Conservation (phyloP, 2,113 vertebrate genomes). For the Nycticebus coucang region DNA sequence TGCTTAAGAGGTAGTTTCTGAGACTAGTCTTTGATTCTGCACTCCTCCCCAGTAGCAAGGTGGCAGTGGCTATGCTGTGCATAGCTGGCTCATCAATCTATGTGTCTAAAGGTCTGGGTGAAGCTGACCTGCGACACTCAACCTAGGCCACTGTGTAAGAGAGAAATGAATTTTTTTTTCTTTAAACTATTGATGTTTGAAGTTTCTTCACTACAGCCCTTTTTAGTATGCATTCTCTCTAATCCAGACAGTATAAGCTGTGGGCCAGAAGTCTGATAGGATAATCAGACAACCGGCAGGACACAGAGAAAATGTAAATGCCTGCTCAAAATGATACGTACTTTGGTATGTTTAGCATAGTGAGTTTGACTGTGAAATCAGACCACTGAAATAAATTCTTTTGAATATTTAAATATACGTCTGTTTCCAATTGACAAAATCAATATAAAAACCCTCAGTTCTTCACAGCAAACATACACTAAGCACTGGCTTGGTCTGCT, state of each 20-base stretch:
- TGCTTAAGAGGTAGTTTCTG: not conserved
- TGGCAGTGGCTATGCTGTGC: not conserved
- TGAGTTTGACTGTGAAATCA: not conserved
- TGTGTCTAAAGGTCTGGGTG: not conserved
- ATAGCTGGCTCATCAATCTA: not conserved
- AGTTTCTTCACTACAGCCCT: not conserved
- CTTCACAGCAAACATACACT: not conserved
- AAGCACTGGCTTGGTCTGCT: slow-evolving; percentile 14
- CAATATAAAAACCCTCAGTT: slow-evolving; percentile 15
- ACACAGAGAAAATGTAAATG: not conserved
- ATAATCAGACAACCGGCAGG: not conserved
- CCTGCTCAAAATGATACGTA: not conserved
- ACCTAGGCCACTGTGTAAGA: not conserved
- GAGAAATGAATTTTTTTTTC: not conserved
- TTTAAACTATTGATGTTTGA: not conserved
- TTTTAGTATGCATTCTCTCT: not conserved
- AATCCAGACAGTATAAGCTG: not conserved
- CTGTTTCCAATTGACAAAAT: not conserved
- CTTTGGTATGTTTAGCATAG: not conserved
- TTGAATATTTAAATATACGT: slow-evolving; percentile 46
- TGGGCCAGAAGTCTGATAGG: not conserved
- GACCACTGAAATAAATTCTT: not conserved
- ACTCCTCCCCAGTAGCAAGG: not conserved
- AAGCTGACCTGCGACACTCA: not conserved
- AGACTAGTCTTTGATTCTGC: not conserved